Evolutionary conservation across 2,888 invertebrate species (phyloP).

Genomic region (Chymomyza amoena): DNA sequence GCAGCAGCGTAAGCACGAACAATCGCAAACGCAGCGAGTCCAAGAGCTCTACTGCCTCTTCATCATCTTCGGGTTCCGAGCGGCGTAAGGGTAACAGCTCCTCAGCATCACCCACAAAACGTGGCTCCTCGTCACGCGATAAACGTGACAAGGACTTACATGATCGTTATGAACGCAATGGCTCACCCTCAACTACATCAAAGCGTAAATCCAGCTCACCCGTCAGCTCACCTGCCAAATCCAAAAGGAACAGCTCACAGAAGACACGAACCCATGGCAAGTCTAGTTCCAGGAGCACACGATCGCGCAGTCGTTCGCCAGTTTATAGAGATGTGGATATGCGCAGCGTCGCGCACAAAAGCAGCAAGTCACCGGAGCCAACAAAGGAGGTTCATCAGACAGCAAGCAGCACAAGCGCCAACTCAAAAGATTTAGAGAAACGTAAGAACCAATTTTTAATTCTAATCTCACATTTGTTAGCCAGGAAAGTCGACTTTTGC

Average conservation of each 20-base stretch:
- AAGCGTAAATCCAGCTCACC: conserved; percentile 74
- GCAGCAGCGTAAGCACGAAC: conserved; percentile 34
- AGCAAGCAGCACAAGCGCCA: conserved; percentile 26
- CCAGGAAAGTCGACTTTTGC: conserved; percentile 39
- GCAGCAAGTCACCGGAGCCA: conserved; percentile 53
- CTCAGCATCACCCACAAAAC: conserved; percentile 43
- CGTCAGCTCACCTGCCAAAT: conserved; percentile 64
- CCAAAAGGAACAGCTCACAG: conserved; percentile 59
- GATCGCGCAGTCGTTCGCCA: conserved; percentile 76
- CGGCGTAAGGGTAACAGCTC: conserved; percentile 53
- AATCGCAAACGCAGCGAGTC: conserved; percentile 72
- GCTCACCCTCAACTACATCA: conserved; percentile 43
- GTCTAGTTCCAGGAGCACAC: conserved; percentile 24
- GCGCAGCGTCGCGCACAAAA: conserved; percentile 44
- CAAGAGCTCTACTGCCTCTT: conserved; percentile 64
- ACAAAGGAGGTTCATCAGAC: conserved; percentile 18
- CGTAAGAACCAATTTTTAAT: conserved; percentile 76
- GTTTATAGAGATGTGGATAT: conserved; percentile 67
- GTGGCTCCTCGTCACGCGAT: conserved; percentile 35
- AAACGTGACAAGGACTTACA: conserved; percentile 51
- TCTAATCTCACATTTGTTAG: conserved; percentile 65
- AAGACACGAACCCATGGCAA: conserved; percentile 43
- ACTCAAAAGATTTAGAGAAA: conserved; percentile 76
- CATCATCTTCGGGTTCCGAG: conserved; percentile 62
- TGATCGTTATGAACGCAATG: conserved; percentile 53